Conservation (phyloP, 1,140 invertebrate genomes). For the Scylla paramamosain region DNA sequence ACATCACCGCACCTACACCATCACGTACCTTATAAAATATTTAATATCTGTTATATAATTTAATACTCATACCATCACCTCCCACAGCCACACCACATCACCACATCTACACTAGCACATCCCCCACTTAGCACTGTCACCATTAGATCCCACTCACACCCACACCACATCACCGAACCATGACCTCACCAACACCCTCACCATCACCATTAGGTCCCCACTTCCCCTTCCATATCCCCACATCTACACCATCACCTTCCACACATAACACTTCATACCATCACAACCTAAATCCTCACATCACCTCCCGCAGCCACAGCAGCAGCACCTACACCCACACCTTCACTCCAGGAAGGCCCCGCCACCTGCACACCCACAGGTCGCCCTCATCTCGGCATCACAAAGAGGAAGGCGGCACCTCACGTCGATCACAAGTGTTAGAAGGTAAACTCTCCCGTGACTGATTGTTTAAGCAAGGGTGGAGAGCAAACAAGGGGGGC, state of each 20-base stretch:
- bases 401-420: background rate
- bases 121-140: too few relatives aligned
- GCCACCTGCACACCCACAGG: too few relatives aligned
- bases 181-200: background rate
- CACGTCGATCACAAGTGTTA: background rate
- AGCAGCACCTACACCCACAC: background rate
- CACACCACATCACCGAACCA: background rate
- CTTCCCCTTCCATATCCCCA: background rate
- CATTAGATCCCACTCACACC: too few relatives aligned
- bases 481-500: slow-evolving; percentile 7
- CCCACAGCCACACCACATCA: too few relatives aligned
- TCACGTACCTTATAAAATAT: too few relatives aligned
- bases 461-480: slow-evolving; percentile 4
- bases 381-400: background rate
- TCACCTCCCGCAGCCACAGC: background rate
- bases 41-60: too few relatives aligned
- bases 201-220: too few relatives aligned
- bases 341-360: background rate
- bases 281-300: background rate
- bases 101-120: too few relatives aligned
- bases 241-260: background rate
- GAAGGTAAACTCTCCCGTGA: background rate
- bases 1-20: too few relatives aligned
- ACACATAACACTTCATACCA: background rate
- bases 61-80: too few relatives aligned